Evolutionary conservation across 2,113 vertebrate species (phyloP).

Genomic region (Garra rufa): DNA sequence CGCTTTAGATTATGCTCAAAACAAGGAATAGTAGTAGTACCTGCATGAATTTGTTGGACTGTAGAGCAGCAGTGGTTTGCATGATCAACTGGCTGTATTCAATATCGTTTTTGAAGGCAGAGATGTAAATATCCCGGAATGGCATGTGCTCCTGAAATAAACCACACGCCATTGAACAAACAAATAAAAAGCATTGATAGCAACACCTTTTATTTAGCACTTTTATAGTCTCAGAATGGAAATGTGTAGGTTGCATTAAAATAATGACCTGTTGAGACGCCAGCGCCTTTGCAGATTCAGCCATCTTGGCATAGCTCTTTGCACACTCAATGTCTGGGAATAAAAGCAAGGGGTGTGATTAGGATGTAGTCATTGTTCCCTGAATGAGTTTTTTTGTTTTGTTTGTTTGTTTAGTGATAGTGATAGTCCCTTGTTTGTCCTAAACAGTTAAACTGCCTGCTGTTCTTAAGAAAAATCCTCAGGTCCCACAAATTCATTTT

Average conservation of each 20-base stretch:
- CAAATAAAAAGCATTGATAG: not conserved
- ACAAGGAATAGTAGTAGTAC: slow-evolving; percentile 69
- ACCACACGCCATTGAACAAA: slow-evolving; percentile 33
- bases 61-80: slow-evolving; percentile 87
- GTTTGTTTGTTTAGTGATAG: no score
- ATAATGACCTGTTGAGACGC: slow-evolving; percentile 86
- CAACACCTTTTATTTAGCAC: not conserved
- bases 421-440: no score
- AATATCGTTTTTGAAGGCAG: slow-evolving; percentile 89
- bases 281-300: slow-evolving; percentile 88
- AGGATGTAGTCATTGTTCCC: no score
- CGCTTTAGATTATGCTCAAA: not conserved
- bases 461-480: no score
- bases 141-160: slow-evolving; percentile 90
- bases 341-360: no score
- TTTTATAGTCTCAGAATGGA: not conserved
- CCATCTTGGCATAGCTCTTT: slow-evolving; percentile 92
- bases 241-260: not conserved
- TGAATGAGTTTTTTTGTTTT: no score
- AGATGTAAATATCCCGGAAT: slow-evolving; percentile 87
- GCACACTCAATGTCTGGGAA: slow-evolving; percentile 90
- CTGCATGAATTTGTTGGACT: slow-evolving; percentile 95
- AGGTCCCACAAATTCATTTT: no score
- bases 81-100: slow-evolving; percentile 89
- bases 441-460: no score